phyloP scores from a whole-genome alignment of 2,888 invertebrate genomes.

The Syritta pipiens region DNA sequence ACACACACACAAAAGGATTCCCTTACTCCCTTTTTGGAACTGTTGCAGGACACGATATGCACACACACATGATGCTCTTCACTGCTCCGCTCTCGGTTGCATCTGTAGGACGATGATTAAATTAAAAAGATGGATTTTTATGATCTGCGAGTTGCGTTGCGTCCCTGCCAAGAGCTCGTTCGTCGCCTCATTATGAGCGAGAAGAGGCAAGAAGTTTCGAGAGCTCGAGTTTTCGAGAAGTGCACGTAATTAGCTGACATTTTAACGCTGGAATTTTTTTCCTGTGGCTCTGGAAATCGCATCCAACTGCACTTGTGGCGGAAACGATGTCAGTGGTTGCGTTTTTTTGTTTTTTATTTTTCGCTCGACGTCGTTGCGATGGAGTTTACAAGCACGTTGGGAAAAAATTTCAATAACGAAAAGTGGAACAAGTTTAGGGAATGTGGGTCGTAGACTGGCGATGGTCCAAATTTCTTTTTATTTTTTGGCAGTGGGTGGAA shows the following conservation, averaged over 20 bases:
- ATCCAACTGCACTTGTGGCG: slow-evolving; percentile 6
- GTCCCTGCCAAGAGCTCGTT: slow-evolving; percentile 8
- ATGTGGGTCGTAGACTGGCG: slow-evolving; percentile 41
- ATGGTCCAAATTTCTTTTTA: too few species aligned
- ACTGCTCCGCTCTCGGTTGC: not conserved
- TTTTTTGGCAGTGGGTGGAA: not conserved
- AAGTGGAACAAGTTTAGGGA: slow-evolving; percentile 56
- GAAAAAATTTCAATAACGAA: slow-evolving; percentile 1
- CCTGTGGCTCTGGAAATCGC: slow-evolving; percentile 49
- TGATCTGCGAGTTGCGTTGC: slow-evolving; percentile 10
- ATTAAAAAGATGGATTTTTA: slow-evolving; percentile 66
- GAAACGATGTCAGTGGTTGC: slow-evolving; percentile 47
- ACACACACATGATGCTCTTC: not conserved
- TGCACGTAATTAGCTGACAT: slow-evolving; percentile 46
- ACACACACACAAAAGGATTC: slow-evolving; percentile 30
- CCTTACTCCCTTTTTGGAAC: slow-evolving; percentile 1
- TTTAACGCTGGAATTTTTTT: slow-evolving; percentile 24
- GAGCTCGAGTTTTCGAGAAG: not conserved
- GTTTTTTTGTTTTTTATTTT: too few species aligned
- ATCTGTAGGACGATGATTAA: slow-evolving; percentile 38
- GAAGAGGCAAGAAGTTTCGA: not conserved
- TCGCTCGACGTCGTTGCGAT: not conserved
- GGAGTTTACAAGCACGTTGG: slow-evolving; percentile 32
- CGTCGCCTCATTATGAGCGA: slow-evolving; percentile 33
- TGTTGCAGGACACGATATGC: slow-evolving; percentile 53